A percentile compares a stretch with the other conserved stretches of the same genome.
phyloP scores from a whole-genome alignment of 2,113 vertebrate genomes.

The Campylomormyrus numenius region DNA sequence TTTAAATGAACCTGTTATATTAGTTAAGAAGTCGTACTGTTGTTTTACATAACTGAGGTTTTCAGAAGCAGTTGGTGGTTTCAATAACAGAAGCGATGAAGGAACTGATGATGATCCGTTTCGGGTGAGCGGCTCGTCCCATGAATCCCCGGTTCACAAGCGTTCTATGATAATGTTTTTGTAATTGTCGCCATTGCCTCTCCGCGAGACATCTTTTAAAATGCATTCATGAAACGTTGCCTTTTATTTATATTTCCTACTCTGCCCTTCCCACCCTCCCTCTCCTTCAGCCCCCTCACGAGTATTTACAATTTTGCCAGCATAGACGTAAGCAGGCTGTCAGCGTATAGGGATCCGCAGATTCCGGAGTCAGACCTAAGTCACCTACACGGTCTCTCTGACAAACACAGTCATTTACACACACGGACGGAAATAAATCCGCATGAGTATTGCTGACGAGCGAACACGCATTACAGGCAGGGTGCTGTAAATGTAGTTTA shows the following conservation, averaged over 20 bases:
- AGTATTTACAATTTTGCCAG: slow-evolving; percentile 22
- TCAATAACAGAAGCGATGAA: slow-evolving; percentile 9
- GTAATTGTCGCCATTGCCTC: slow-evolving; percentile 12
- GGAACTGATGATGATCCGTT: slow-evolving; percentile 11
- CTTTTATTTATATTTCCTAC: slow-evolving; percentile 19
- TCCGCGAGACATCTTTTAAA: slow-evolving; percentile 17
- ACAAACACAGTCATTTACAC: slow-evolving; percentile 20
- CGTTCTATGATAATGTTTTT: slow-evolving; percentile 13
- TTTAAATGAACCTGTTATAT: not conserved
- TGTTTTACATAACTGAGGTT: slow-evolving; percentile 9
- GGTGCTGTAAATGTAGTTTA: not conserved
- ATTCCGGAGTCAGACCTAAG: slow-evolving; percentile 21
- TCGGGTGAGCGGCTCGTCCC: not conserved
- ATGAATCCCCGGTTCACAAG: not conserved
- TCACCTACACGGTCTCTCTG: slow-evolving; percentile 17
- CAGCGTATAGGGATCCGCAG: slow-evolving; percentile 15
- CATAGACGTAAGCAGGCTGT: slow-evolving; percentile 24
- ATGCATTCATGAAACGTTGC: slow-evolving; percentile 6
- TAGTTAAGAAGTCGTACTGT: slow-evolving; percentile 1
- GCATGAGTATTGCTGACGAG: not conserved
- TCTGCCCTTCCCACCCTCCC: slow-evolving; percentile 11
- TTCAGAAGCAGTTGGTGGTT: slow-evolving; percentile 4
- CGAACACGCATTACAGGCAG: not conserved
- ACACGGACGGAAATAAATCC: slow-evolving; percentile 14
- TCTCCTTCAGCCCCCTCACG: slow-evolving; percentile 13